Evolutionary conservation across 1,140 invertebrate genomes (phyloP).

Genomic region (Sarcophaga bullata): DNA sequence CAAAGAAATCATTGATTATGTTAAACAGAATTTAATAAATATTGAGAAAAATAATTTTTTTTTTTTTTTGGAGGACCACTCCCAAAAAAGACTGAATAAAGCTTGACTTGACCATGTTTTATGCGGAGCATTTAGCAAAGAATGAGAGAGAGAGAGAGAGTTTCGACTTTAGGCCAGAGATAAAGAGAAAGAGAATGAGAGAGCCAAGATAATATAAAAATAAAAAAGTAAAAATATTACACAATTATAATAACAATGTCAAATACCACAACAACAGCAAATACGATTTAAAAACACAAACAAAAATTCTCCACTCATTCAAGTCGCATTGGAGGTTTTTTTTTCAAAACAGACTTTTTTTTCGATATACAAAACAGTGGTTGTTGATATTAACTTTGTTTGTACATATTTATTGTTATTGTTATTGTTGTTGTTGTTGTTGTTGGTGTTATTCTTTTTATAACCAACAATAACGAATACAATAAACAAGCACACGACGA

Average conservation of each 20-base stretch:
- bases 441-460: neutral
- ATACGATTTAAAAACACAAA: neutral
- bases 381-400: too few relatives aligned
- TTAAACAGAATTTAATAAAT: neutral
- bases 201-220: neutral
- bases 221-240: conserved; percentile 13
- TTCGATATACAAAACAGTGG: neutral
- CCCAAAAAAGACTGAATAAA: conserved; percentile 6
- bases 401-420: too few relatives aligned
- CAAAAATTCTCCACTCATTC: neutral
- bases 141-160: too few relatives aligned
- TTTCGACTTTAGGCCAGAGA: too few relatives aligned
- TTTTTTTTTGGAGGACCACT: conserved; percentile 6
- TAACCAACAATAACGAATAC: neutral
- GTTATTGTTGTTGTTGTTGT: neutral
- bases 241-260: conserved; percentile 27
- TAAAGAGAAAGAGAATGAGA: neutral
- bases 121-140: too few relatives aligned
- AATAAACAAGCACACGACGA: neutral
- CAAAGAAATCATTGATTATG: neutral
- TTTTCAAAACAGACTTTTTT: conserved; percentile 21
- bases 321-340: neutral
- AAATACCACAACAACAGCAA: neutral
- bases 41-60: neutral
- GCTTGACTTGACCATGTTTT: conserved; percentile 6